Evolutionary conservation across 2,113 vertebrate species (phyloP), one percentile per base, ranked within the genome.

Genomic region (Ciconia boyciana): DNA sequence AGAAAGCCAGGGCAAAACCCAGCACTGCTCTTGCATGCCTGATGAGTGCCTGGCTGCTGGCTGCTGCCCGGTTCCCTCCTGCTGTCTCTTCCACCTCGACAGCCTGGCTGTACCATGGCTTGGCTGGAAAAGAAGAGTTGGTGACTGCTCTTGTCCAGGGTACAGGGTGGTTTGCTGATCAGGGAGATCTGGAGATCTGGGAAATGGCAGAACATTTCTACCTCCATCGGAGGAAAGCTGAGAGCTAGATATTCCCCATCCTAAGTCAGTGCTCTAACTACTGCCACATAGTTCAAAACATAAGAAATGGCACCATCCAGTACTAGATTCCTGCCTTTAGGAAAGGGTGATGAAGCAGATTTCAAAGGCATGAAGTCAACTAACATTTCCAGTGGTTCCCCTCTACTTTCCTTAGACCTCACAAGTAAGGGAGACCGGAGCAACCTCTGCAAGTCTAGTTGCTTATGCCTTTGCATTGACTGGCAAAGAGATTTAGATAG

Each of bases 101-200:
- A 90, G 39, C n/a, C 46, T 71, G 52, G 39, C 25, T 82, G 43
- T 62, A 54, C 32, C 22, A 17, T 14, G 25, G 11, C 9, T 74
- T 62, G 55, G 8, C 55, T 75, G 86, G 76, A 66, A 83, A 89
- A 85, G 44, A 83, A 49, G 22, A 71, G 19, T 0, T 87, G 51
- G 28, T 1, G 7, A 32, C 29, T 71, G 39, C 25, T 78, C 10
- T 46, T 0, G 0, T 25, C 10, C 36, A 54, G 41, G 34, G 41
- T 29, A 74, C 29, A 70, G 43, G 10, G 12, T 41, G 36, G 12
- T 68, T 49, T 74, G 41, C 25, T 70, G 48, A 57, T 64, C 14
- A 19, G 24, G 15, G 19, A 43, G 54, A 24, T 34, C 54, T 51
- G 41, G 25, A 83, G 51, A 43, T 17, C 4, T 71, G 54, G 49